Evolutionary conservation across 2,888 invertebrate genomes (phyloP).

Genomic region (Incurvaria masculella): DNA sequence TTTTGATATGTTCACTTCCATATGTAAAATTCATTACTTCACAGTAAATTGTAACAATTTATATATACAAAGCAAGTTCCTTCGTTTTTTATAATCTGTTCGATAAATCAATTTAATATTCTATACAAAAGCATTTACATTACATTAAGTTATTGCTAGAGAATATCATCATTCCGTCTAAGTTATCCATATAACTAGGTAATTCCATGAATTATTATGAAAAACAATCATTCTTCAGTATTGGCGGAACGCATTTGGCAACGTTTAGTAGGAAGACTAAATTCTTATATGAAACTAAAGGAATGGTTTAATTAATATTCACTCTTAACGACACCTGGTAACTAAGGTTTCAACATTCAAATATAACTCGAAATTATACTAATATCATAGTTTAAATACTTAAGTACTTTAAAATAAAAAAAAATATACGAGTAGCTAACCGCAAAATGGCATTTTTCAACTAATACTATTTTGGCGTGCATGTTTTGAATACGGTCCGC

Average conservation of each 20-base stretch:
- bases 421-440: too few species aligned
- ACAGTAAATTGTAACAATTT: too few species aligned
- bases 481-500: too few species aligned
- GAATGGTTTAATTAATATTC: not conserved
- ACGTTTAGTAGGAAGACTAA: conserved; percentile 57
- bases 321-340: not conserved
- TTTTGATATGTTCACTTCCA: too few species aligned
- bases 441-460: too few species aligned
- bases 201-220: conserved; percentile 41
- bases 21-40: too few species aligned
- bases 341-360: not conserved
- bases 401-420: too few species aligned
- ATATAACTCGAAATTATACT: too few species aligned
- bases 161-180: conserved; percentile 32
- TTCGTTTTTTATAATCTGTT: not conserved
- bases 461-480: too few species aligned
- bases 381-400: too few species aligned
- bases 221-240: conserved; percentile 43
- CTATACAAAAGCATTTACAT: conserved; percentile 55
- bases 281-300: conserved; percentile 42
- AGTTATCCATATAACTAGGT: conserved; percentile 19
- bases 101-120: conserved; percentile 26
- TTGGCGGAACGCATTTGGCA: conserved; percentile 54
- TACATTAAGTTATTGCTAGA: conserved; percentile 52
- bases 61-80: too few species aligned